Conservation (phyloP, 1,140 invertebrate species). For the Bombus superbus region DNA sequence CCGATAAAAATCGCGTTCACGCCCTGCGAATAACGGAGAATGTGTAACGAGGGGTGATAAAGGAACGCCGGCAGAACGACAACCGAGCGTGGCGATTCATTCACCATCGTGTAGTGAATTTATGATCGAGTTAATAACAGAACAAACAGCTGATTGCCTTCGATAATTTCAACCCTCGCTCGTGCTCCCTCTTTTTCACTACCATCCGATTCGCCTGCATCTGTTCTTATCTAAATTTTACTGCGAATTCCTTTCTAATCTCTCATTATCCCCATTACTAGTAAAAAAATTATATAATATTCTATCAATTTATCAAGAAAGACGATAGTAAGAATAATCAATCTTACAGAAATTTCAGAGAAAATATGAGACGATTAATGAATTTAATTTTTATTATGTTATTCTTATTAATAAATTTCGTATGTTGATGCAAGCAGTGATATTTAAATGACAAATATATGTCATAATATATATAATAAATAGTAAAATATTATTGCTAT, state of each 20-base stretch:
- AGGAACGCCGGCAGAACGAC: constrained; percentile 46
- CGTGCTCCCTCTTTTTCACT: neutral
- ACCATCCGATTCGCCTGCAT: neutral
- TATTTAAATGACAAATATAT: neutral
- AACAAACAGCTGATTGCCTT: constrained; percentile 56
- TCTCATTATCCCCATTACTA: too few species aligned
- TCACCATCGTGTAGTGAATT: constrained; percentile 57
- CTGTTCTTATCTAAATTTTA: neutral
- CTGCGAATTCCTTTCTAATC: constrained; percentile 6
- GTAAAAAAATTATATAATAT: neutral
- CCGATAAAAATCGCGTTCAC: constrained; percentile 65
- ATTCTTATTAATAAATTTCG: neutral
- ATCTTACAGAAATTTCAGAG: neutral
- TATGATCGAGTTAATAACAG: constrained; percentile 65
- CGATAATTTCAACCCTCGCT: constrained; percentile 48
- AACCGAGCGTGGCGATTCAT: constrained; percentile 50
- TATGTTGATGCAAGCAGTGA: neutral
- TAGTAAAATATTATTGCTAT: neutral
- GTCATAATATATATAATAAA: too few species aligned
- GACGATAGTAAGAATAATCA: neutral
- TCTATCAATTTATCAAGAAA: neutral
- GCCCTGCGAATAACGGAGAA: constrained; percentile 54
- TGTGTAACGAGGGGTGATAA: constrained; percentile 63
- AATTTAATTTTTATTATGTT: neutral
- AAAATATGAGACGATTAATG: neutral